Conservation (phyloP, 2,888 invertebrate genomes). For the Operophtera brumata region DNA sequence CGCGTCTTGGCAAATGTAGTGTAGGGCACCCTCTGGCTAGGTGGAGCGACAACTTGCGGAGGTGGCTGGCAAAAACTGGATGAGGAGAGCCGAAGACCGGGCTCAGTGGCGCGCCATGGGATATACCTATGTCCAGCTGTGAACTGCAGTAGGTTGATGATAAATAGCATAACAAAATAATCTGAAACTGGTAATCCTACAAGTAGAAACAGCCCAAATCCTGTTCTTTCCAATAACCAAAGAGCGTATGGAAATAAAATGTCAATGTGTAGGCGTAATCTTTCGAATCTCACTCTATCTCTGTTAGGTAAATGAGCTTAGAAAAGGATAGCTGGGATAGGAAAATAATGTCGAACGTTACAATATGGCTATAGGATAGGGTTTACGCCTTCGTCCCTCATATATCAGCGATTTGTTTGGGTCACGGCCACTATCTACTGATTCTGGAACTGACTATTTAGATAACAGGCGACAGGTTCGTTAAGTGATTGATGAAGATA, state of each 20-base stretch:
- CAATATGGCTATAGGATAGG: slow-evolving; percentile 2
- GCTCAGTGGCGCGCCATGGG: too few species aligned
- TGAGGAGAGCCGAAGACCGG: too few species aligned
- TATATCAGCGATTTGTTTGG: not conserved
- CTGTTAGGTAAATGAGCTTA: slow-evolving; percentile 14
- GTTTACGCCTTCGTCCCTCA: slow-evolving; percentile 1
- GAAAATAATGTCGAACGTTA: slow-evolving; percentile 2
- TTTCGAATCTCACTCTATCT: slow-evolving; percentile 17
- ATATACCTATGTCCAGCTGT: too few species aligned
- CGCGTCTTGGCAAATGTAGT: too few species aligned
- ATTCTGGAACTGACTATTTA: not conserved
- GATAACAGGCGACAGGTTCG: not conserved
- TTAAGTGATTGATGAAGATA: not conserved
- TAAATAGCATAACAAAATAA: too few species aligned
- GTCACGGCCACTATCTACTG: not conserved
- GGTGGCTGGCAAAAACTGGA: too few species aligned
- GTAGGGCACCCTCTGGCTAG: too few species aligned
- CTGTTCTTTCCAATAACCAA: slow-evolving; percentile 1
- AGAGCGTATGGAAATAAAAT: slow-evolving; percentile 16
- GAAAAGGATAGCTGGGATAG: slow-evolving; percentile 9
- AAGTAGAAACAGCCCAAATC: not conserved
- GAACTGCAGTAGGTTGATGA: too few species aligned
- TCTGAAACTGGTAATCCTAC: not conserved
- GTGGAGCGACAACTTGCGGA: too few species aligned
- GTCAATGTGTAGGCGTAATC: slow-evolving; percentile 12